Evolutionary conservation across 2,113 vertebrate genomes (phyloP).

Genomic region (Hypomesus transpacificus): DNA sequence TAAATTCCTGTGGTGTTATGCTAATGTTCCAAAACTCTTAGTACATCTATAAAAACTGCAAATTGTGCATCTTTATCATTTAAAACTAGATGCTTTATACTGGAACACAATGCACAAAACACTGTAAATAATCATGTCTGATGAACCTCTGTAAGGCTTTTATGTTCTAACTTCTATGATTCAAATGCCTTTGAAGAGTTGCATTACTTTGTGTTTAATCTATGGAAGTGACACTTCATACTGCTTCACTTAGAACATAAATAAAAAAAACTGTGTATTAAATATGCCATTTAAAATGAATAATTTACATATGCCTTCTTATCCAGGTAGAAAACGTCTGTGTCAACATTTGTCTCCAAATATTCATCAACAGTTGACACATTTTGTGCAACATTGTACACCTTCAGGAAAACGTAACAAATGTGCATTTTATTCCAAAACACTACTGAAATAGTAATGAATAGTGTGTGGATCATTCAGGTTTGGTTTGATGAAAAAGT

Average conservation of each 20-base stretch:
- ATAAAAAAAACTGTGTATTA: no score
- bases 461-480: no score
- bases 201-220: no score
- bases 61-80: neutral
- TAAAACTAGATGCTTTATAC: no score
- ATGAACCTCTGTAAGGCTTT: no score
- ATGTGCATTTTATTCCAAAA: slow-evolving; percentile 4
- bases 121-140: no score
- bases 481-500: no score
- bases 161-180: no score
- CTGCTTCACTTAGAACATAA: no score
- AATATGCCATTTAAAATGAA: neutral
- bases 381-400: slow-evolving; percentile 31
- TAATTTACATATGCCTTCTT: neutral
- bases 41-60: neutral
- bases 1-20: neutral
- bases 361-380: slow-evolving; percentile 39
- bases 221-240: no score
- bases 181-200: no score
- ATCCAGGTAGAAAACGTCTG: neutral
- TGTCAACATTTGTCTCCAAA: slow-evolving; percentile 16
- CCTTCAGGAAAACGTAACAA: slow-evolving; percentile 10
- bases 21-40: neutral
- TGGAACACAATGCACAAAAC: no score
- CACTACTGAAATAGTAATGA: neutral